Conservation (phyloP, 2,888 invertebrate genomes). For the Coelinius sp. region DNA sequence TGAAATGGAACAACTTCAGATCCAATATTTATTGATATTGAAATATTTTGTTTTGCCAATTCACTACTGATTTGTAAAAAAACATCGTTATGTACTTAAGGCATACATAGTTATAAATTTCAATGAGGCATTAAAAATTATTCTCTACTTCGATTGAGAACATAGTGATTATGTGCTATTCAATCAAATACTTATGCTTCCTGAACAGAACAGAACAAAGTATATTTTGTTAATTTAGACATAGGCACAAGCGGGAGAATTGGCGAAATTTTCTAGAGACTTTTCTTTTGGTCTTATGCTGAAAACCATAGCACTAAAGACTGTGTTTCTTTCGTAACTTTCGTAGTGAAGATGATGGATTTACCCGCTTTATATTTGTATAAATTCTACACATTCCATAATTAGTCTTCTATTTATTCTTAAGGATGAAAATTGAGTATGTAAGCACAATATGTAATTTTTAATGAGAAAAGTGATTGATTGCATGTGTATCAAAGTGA, state of each 20-base stretch:
- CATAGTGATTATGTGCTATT: conserved; percentile 15
- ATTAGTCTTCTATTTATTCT: conserved; percentile 23
- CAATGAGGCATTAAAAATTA: not conserved
- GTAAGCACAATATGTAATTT: conserved; percentile 18
- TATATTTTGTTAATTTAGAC: conserved; percentile 31
- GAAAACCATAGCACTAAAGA: conserved; percentile 15
- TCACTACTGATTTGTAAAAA: not conserved
- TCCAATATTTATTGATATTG: no score
- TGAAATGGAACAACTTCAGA: no score
- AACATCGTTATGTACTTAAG: conserved; percentile 22
- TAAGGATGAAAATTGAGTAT: not conserved
- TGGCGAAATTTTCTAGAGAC: not conserved
- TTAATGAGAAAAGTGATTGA: not conserved
- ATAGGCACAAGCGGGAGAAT: not conserved
- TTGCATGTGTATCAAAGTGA: conserved; percentile 2
- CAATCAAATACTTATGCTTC: conserved; percentile 28
- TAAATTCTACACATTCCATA: conserved; percentile 15
- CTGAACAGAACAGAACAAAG: conserved; percentile 3
- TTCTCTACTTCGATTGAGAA: not conserved
- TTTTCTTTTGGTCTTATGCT: not conserved
- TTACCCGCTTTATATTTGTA: conserved; percentile 19
- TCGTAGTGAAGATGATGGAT: not conserved
- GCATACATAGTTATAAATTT: not conserved
- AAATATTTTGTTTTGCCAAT: no score
- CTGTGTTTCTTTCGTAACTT: conserved; percentile 34